These are phyloP conservation scores for Clivina fossor DNA, from an alignment of 2,888 invertebrate species.

Conservation along the genomic window DNA sequence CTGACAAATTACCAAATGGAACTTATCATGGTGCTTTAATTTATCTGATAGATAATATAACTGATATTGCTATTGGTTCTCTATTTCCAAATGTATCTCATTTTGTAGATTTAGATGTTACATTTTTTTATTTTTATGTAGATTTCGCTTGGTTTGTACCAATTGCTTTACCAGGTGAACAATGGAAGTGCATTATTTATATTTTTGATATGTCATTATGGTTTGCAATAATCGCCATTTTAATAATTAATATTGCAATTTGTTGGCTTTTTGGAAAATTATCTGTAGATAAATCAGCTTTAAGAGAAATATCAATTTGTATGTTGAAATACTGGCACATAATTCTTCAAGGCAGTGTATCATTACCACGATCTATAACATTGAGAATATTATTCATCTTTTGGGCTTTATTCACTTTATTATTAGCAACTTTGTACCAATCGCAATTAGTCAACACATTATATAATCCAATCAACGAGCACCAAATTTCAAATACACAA, in stretches of 20 bases:
- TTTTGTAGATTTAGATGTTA: conserved; percentile 20
- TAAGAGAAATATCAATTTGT: conserved; percentile 1
- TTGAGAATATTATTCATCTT: conserved; percentile 14
- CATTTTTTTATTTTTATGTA: conserved; percentile 17
- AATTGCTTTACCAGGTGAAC: conserved; percentile 14
- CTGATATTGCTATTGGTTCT: conserved; percentile 16
- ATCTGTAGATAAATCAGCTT: not conserved
- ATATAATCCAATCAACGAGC: conserved; percentile 6
- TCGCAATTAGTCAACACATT: conserved; percentile 18
- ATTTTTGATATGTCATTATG: conserved; percentile 14
- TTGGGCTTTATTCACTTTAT: conserved; percentile 14
- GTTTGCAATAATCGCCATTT: not conserved
- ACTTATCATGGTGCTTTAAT: conserved; percentile 22
- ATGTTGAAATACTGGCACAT: conserved; percentile 1
- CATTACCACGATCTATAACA: conserved; percentile 12
- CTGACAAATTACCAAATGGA: conserved; percentile 14
- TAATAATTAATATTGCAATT: not conserved
- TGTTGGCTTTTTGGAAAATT: conserved; percentile 6
- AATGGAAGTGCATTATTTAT: conserved; percentile 12
- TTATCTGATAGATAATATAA: conserved; percentile 7
- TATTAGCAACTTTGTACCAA: conserved; percentile 17
- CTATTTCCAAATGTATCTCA: conserved; percentile 18
- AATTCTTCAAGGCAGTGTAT: conserved; percentile 6
- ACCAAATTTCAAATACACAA: conserved; percentile 21
- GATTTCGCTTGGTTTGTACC: conserved; percentile 23